Evolutionary conservation across 2,113 vertebrate genomes (phyloP), one percentile per base, ranked within the genome.

Genomic region (Tamias sibiricus): DNA sequence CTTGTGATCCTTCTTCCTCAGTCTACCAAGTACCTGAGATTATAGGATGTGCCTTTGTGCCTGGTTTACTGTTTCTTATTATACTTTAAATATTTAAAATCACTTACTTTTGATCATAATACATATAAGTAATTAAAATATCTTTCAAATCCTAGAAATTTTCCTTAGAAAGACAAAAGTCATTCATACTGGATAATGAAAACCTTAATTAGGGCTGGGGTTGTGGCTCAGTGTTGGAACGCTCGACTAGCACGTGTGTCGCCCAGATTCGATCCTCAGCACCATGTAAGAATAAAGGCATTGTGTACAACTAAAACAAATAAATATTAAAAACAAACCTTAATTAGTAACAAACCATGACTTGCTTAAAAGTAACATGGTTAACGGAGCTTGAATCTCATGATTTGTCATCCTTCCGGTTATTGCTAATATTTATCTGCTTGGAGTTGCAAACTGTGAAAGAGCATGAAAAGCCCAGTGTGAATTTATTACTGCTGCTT

Each of bases 1-100:
- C 14, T 68, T 68, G 66, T 14, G 28, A 68, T 68, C 66, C 66
- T 68, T 19, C 66, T 68, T 32, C 66, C 32, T 68, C 66, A 16
- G 13, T 32, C 32, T 68, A 32, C 13, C 32, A 35, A 32, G 66
- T 35, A 68, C 2, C 30, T 68, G 32, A 32, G 66, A 35, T 68
- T 68, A 35, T 35, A 14, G 66, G 32, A 6, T 68, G 32, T 17
- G 11, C 32, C 32, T 6, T 32, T 68, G 14, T 68, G 32, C 66
- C 32, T 19, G 12, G 14, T 32, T 68, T 32, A 68, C 16, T 76
- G 2, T 59, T 97, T 71, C 40, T 75, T 77, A 47, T 87, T 90
- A 90, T 57, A 52, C 82, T 12, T 72, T 93, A n/a, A 87, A 91
- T 91, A 88, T 75, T 93, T 93, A 30, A 69, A 49, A 82, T 44